These are phyloP conservation scores for Myotis pilosus DNA, from an alignment of 2,797 vertebrate genomes.

Conservation along the genomic window DNA sequence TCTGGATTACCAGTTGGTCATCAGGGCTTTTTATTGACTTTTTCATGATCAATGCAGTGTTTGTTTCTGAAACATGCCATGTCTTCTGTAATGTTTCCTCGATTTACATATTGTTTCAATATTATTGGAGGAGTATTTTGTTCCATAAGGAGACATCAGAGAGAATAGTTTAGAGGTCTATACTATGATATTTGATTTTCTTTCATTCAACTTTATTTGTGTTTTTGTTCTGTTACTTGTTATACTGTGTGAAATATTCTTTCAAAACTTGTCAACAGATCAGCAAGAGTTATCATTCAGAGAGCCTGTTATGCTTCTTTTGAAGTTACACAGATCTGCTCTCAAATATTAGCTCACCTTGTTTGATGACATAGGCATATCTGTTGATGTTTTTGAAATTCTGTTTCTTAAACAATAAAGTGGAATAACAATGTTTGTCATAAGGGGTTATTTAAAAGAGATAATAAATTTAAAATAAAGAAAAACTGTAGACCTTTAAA, in stretches of 20 bases:
- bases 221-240: not conserved
- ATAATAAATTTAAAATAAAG: not conserved
- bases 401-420: not conserved
- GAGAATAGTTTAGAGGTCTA: not conserved
- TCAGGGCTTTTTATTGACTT: not conserved
- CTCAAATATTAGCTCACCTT: not conserved
- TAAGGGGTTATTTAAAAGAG: not conserved
- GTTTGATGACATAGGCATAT: not conserved
- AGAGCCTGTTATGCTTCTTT: not conserved
- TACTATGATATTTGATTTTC: not conserved
- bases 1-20: not conserved
- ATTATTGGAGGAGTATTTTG: not conserved
- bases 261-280: conserved; percentile 23
- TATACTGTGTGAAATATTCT: not conserved
- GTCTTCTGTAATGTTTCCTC: not conserved
- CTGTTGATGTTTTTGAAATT: not conserved
- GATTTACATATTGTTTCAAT: not conserved
- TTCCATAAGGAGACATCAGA: not conserved
- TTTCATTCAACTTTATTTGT: not conserved
- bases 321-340: not conserved
- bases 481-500: not conserved
- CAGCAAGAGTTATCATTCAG: not conserved
- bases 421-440: not conserved
- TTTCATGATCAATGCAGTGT: not conserved
- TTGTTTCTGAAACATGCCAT: not conserved